Evolutionary conservation across 2,113 vertebrate genomes (phyloP).

Genomic region (Gambusia holbrooki): DNA sequence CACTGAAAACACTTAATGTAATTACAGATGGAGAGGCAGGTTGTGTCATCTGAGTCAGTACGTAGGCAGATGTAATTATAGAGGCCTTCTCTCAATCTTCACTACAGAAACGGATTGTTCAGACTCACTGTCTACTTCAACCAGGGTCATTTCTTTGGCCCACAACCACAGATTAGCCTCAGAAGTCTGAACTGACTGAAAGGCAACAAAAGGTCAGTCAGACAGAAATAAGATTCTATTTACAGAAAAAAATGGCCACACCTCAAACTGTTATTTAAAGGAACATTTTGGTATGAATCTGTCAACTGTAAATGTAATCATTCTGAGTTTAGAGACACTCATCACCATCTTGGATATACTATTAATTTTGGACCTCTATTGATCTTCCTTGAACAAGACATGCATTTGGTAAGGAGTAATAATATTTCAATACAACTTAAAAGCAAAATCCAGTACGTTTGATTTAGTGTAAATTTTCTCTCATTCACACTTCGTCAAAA

Average conservation of each 20-base stretch:
- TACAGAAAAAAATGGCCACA: not conserved
- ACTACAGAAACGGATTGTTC: conserved; percentile 16
- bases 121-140: conserved; percentile 9
- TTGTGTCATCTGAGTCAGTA: conserved; percentile 29
- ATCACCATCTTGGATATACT: too few relatives aligned
- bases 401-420: too few relatives aligned
- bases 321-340: too few relatives aligned
- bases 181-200: not conserved
- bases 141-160: conserved; percentile 4
- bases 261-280: too few relatives aligned
- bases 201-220: not conserved
- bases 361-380: too few relatives aligned
- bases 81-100: conserved; percentile 39
- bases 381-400: too few relatives aligned
- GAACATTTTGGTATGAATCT: too few relatives aligned
- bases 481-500: too few relatives aligned
- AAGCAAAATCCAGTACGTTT: too few relatives aligned
- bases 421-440: too few relatives aligned
- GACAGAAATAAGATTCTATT: not conserved
- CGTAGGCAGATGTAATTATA: conserved; percentile 48
- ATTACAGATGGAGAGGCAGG: conserved; percentile 35
- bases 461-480: too few relatives aligned
- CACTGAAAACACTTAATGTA: conserved; percentile 13
- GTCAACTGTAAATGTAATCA: too few relatives aligned
- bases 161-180: not conserved